Evolutionary conservation across 1,140 invertebrate species (phyloP), one percentile per base, ranked within the genome.

Genomic region (Formica exsecta): DNA sequence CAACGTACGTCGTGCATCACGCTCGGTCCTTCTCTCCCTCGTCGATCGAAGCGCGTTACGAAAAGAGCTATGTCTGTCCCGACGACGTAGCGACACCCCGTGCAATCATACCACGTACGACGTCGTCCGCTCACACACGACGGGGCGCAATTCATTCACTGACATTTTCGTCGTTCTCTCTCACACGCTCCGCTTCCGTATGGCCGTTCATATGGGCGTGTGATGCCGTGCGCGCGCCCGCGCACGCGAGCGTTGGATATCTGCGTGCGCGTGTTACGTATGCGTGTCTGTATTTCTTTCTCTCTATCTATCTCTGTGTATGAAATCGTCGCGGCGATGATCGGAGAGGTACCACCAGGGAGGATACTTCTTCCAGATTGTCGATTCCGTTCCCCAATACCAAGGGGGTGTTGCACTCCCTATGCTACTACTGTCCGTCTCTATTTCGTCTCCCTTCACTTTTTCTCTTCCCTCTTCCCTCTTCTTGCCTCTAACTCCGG

Each of bases 131-230:
- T 76, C 36, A 66, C 44, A 76, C 81, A 77, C 71, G 32, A 19
- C 57, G 44, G 44, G 81, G 22, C 13, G 73, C 71, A 41, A 57
- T 77, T 85, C 74, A 85, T 85, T 85, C 81, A 66, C 61, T 64
- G 74, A 57, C 81, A 77, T 85, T 51, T 57, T 85, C 59, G 61
- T 61, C 54, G 32, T 22, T 65, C 81, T 9, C 29, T 51, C 48
- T 51, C 48, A 0, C 73, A 54, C 59, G 44, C 22, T 77, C 62
- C 62, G 74, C 81, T 85, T 85, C 81, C 81, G 81, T 77, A 85
- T 77, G 73, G 81, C 48, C 83, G 83, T 66, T 85, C 84, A 68
- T 85, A 85, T 77, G 76, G 84, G 84, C 84, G 84, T 83, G 79
- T 74, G 41, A 83, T 81, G 36, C 41, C 68, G 22, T 36, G 64